phyloP scores from a whole-genome alignment of 2,888 invertebrate genomes.

The Lobophora halterata region DNA sequence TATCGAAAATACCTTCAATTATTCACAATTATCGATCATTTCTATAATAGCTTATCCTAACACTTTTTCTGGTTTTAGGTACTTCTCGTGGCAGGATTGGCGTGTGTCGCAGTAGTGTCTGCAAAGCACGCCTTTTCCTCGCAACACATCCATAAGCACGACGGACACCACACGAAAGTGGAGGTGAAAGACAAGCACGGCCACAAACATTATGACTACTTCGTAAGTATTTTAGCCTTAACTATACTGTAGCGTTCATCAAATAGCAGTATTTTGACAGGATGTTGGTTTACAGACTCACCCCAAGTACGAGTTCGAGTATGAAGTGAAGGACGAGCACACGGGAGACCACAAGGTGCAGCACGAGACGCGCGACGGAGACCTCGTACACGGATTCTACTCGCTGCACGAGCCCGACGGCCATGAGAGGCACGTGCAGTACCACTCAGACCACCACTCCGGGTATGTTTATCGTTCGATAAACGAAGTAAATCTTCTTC shows the following conservation, averaged over 20 bases:
- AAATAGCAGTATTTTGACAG: not conserved
- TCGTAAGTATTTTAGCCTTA: slow-evolving; percentile 33
- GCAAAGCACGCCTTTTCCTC: slow-evolving; percentile 39
- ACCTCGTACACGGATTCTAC: slow-evolving; percentile 66
- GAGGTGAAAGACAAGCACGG: slow-evolving; percentile 28
- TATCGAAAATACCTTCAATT: too few relatives aligned
- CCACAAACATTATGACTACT: slow-evolving; percentile 35
- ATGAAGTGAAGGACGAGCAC: slow-evolving; percentile 66
- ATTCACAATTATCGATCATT: slow-evolving; percentile 10
- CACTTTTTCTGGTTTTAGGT: slow-evolving; percentile 19
- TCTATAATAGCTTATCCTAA: slow-evolving; percentile 4
- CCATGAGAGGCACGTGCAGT: slow-evolving; percentile 60
- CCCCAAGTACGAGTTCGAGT: slow-evolving; percentile 69
- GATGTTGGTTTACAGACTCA: slow-evolving; percentile 29
- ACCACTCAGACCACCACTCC: slow-evolving; percentile 63
- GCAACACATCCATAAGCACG: slow-evolving; percentile 40
- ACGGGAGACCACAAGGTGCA: slow-evolving; percentile 70
- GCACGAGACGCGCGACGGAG: slow-evolving; percentile 62
- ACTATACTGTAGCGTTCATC: too few relatives aligned
- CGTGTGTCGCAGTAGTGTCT: slow-evolving; percentile 21
- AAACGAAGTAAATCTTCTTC: too few relatives aligned
- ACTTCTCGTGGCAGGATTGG: slow-evolving; percentile 21
- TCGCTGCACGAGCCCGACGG: slow-evolving; percentile 62
- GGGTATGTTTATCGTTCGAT: slow-evolving; percentile 44
- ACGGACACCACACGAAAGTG: slow-evolving; percentile 34